Base-by-base conservation (phyloP, 2,888 invertebrate genomes). In the Julus scanicus region DNA sequence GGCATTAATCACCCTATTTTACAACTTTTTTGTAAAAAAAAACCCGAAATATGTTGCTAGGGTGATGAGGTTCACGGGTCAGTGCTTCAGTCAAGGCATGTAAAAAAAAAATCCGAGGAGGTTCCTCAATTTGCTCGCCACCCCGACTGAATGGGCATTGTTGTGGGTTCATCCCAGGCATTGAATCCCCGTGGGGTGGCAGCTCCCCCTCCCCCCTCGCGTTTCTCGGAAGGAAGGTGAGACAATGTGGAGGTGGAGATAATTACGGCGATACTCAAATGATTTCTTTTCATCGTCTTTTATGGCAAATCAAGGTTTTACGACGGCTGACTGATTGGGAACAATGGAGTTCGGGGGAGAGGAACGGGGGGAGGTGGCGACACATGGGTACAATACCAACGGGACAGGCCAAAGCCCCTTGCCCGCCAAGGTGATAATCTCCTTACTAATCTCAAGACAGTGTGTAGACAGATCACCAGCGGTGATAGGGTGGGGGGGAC, bases 301-400 rank as follows among this genome's bases (percentile, higher is more conserved):
- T 49, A 49, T 86, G 86, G 57, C 48, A 88, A 88, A 88, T 88
- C 88, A 84, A 39, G 48, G 39, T 88, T 57, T 84, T 84, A 88
- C 80, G 88, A 88, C 84, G 88, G 84, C 88, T 88, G 20, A 88
- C 44, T 88, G 88, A 39, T 84, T 49, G 40, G 40, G 88, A 88
- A 88, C 88, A 88, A 88, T 88, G 71, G 84, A 84, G 40, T n/a
- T 37, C 29, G 84, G 40, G 39, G 40, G 84, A 84, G 84, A 17
- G 48, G 37, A 20, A 57, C 6, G n/a, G 53, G 87, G 63, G 37
- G n/a, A 71, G 71, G 71, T 71, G 71, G 71, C 29, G 71, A 71
- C 71, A 71, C 71, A 20, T 6, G 2, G 71, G 71, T 71, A 71
- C 71, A 71, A 71, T n/a, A 71, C 71, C 71, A 29, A 71, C 6